Evolutionary conservation across 1,140 invertebrate species (phyloP).

Genomic region (Heliconius congener): DNA sequence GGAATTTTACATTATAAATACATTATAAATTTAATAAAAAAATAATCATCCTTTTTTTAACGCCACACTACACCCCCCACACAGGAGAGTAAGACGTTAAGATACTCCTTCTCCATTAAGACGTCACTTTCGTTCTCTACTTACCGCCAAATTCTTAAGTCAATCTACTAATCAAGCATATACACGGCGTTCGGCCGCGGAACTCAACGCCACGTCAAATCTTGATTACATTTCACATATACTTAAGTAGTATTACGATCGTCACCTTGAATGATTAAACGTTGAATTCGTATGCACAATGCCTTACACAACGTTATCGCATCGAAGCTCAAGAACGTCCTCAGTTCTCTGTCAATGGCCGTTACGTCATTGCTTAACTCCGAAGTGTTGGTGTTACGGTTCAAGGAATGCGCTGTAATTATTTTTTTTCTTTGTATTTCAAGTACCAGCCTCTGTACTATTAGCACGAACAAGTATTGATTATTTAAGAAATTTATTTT

Average conservation of each 20-base stretch:
- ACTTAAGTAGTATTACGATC: neutral
- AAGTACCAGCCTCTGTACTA: neutral
- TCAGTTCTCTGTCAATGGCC: constrained; percentile 36
- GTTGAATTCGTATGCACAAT: constrained; percentile 31
- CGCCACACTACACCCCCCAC: no score
- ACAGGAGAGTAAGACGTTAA: no score
- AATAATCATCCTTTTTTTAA: no score
- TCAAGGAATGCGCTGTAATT: constrained; percentile 23
- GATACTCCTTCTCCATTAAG: no score
- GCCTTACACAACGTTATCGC: constrained; percentile 29
- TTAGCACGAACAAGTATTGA: neutral
- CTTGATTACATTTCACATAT: no score
- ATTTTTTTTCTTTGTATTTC: constrained; percentile 1
- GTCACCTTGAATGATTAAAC: constrained; percentile 26
- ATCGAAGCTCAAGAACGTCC: constrained; percentile 25
- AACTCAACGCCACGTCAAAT: no score
- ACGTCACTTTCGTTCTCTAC: no score
- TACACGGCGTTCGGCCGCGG: no score
- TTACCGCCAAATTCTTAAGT: no score
- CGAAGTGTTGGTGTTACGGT: constrained; percentile 31
- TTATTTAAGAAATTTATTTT: neutral
- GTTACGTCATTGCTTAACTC: constrained; percentile 32
- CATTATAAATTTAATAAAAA: no score
- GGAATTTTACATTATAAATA: no score
- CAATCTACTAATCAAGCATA: no score